A percentile compares a stretch with the other conserved stretches of the same genome.
These are phyloP conservation scores for Calyptomena viridis DNA, from an alignment of 2,113 vertebrate genomes.

Conservation along the genomic window DNA sequence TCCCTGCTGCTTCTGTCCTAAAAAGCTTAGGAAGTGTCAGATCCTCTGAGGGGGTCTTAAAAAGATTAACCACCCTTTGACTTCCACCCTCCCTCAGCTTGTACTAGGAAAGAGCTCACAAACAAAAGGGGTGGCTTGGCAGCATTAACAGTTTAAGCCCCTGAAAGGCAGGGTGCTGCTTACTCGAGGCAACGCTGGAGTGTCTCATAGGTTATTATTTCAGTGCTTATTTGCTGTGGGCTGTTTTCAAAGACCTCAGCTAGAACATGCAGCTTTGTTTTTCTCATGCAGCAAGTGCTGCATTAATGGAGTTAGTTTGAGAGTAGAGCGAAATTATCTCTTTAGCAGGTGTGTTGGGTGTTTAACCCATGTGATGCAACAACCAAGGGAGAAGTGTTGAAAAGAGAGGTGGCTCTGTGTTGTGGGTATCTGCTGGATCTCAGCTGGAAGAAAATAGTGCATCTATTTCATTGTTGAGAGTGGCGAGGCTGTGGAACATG, in stretches of 20 bases:
- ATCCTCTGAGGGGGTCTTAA: neutral
- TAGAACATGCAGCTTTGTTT: neutral
- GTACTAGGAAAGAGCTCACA: neutral
- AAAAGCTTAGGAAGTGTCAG: neutral
- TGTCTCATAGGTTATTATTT: slow-evolving; percentile 44
- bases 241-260: neutral
- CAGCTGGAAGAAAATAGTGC: neutral
- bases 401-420: neutral
- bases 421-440: accelerated
- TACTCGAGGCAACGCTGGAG: neutral
- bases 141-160: neutral
- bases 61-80: neutral
- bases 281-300: neutral
- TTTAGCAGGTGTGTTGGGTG: neutral
- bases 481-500: neutral
- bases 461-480: neutral
- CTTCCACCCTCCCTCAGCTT: neutral
- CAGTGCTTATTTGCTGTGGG: slow-evolving; percentile 26
- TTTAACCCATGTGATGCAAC: accelerated
- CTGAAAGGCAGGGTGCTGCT: neutral
- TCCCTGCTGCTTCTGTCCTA: neutral
- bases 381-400: neutral
- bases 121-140: neutral
- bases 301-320: neutral
- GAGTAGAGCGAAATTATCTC: neutral